Percentiles rank a stretch among this genome's conserved stretches.
Evolutionary conservation across 2,113 vertebrate species (phyloP).

Genomic region (Micronycteris hirsuta): DNA sequence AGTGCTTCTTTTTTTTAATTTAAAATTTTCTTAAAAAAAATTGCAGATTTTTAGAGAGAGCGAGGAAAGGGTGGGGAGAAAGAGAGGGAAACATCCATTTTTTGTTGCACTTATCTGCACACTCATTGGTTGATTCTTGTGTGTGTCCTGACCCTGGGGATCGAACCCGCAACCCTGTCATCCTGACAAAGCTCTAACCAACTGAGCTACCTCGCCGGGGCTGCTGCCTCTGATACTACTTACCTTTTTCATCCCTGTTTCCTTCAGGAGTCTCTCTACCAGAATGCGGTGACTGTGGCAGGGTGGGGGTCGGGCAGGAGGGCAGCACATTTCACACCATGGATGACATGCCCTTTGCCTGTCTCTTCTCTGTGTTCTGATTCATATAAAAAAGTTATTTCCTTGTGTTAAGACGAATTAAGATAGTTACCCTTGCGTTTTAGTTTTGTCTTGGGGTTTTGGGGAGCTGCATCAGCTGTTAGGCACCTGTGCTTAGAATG

Average conservation of each 20-base stretch:
- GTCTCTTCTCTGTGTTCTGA: not conserved
- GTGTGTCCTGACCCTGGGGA: too few relatives aligned
- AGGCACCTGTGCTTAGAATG: not conserved
- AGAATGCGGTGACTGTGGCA: not conserved
- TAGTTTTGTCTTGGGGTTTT: not conserved
- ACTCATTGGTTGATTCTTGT: too few relatives aligned
- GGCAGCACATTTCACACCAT: not conserved
- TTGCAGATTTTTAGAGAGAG: too few relatives aligned
- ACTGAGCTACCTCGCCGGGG: too few relatives aligned
- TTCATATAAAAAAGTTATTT: not conserved
- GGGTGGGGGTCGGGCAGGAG: not conserved
- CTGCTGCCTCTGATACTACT: too few relatives aligned
- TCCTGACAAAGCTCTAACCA: too few relatives aligned
- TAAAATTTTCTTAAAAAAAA: too few relatives aligned
- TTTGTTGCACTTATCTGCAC: too few relatives aligned
- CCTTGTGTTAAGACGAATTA: not conserved
- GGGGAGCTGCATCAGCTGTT: not conserved
- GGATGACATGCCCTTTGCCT: accelerated
- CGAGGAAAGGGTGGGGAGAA: too few relatives aligned
- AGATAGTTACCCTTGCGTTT: not conserved
- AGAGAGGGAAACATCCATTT: too few relatives aligned
- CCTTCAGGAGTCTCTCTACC: not conserved
- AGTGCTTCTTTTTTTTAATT: not conserved
- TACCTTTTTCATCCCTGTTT: not conserved
- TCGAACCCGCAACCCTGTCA: too few relatives aligned